Conservation (phyloP, 2,797 vertebrate species). For the Lacerta bilineata region DNA sequence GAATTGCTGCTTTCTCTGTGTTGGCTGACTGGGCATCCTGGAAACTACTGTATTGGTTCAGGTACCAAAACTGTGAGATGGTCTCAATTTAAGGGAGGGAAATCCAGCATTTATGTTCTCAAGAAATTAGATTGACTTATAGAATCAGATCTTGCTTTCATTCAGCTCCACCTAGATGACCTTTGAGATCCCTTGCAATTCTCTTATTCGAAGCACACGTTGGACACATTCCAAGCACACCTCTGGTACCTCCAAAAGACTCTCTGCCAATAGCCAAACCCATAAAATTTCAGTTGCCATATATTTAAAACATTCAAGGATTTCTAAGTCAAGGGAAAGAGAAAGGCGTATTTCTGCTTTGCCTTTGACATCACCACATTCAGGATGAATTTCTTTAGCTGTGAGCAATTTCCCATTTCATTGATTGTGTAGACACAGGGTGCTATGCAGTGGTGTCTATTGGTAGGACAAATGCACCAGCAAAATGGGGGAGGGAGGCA, state of each 20-base stretch:
- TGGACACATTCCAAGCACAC: not conserved
- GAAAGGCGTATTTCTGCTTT: not conserved
- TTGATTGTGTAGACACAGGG: not conserved
- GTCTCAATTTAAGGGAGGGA: not conserved
- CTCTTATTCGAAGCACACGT: not conserved
- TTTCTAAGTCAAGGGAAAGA: not conserved
- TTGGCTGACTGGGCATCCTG: not conserved
- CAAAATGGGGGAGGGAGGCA: no score
- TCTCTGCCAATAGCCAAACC: not conserved
- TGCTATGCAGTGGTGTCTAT: no score
- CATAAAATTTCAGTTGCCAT: not conserved
- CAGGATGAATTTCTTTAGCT: no score
- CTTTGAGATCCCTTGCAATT: not conserved
- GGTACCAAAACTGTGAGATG: slow-evolving; percentile 19
- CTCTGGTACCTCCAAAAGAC: not conserved
- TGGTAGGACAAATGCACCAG: no score
- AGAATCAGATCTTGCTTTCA: not conserved
- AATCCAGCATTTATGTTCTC: not conserved
- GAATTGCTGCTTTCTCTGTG: slow-evolving; percentile 31
- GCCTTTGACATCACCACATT: not conserved
- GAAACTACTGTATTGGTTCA: slow-evolving; percentile 16
- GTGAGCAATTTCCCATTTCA: not conserved
- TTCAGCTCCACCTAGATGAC: not conserved
- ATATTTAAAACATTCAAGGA: not conserved
- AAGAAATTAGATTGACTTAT: not conserved